Conservation (phyloP, 2,797 vertebrate species). For the Acanthopagrus latus region DNA sequence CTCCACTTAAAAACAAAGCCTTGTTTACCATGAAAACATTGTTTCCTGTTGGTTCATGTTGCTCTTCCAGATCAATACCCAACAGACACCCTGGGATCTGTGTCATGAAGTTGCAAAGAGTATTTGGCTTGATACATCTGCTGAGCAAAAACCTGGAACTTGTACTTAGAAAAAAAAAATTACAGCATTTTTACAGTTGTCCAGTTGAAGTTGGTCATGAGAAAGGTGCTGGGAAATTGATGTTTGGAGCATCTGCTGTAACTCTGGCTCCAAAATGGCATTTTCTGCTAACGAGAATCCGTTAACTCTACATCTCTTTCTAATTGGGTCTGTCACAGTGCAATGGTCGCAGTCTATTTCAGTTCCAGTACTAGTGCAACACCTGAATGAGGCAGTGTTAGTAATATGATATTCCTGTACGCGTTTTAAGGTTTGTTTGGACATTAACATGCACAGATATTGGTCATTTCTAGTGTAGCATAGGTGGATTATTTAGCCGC, state of each 20-base stretch:
- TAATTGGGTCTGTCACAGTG: conserved; percentile 15
- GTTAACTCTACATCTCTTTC: conserved; percentile 6
- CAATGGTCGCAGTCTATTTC: conserved; percentile 10
- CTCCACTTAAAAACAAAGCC: conserved; percentile 59
- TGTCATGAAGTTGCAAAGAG: conserved; percentile 17
- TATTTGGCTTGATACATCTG: conserved; percentile 1
- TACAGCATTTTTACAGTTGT: conserved; percentile 28
- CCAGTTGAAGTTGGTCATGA: conserved; percentile 1
- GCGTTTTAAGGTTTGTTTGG: conserved; percentile 49
- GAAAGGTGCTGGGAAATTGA: not conserved
- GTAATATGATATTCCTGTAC: conserved; percentile 34
- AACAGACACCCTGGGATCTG: conserved; percentile 12
- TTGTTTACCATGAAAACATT: conserved; percentile 49
- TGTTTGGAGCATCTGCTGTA: not conserved
- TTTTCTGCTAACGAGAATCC: conserved; percentile 10
- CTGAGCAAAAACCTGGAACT: conserved; percentile 24
- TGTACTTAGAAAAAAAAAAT: not conserved
- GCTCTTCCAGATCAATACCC: conserved; percentile 27
- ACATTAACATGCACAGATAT: conserved; percentile 49
- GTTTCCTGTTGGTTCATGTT: conserved; percentile 55
- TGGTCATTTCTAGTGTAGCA: conserved; percentile 54
- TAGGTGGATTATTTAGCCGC: conserved; percentile 43
- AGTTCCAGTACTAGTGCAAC: conserved; percentile 37
- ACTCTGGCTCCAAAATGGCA: not conserved
- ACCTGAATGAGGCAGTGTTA: conserved; percentile 39